Evolutionary conservation across 1,140 invertebrate species (phyloP).

Genomic region (Camponotus floridanus): DNA sequence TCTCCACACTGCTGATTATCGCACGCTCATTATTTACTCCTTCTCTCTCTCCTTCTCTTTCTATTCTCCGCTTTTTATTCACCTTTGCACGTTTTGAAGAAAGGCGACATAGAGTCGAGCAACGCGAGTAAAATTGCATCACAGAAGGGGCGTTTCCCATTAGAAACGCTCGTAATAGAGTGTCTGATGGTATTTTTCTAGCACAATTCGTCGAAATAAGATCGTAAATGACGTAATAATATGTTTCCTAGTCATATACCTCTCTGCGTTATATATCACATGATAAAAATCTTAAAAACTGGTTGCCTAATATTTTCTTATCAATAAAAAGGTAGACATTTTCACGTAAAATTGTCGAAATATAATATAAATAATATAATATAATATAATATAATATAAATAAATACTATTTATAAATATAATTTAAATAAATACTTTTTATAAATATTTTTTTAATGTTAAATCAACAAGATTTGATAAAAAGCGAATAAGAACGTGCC

Average conservation of each 20-base stretch:
- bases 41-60: not conserved
- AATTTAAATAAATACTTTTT: too few relatives aligned
- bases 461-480: not conserved
- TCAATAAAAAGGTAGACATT: not conserved
- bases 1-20: conserved; percentile 33
- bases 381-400: not conserved
- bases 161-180: conserved; percentile 20
- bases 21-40: conserved; percentile 35
- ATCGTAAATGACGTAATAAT: not conserved
- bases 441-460: not conserved
- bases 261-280: not conserved
- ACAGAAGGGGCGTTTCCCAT: not conserved
- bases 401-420: not conserved
- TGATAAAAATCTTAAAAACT: not conserved
- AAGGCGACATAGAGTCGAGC: conserved; percentile 33
- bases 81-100: conserved; percentile 13
- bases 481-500: not conserved
- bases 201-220: not conserved
- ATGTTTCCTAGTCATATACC: too few relatives aligned
- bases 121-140: conserved; percentile 14
- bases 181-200: not conserved
- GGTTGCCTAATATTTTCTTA: not conserved
- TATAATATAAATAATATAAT: not conserved
- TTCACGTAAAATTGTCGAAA: not conserved
- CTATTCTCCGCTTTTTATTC: not conserved